These are phyloP conservation scores for Matsumyia berberina DNA, from an alignment of 2,888 invertebrate species.

Conservation along the genomic window DNA sequence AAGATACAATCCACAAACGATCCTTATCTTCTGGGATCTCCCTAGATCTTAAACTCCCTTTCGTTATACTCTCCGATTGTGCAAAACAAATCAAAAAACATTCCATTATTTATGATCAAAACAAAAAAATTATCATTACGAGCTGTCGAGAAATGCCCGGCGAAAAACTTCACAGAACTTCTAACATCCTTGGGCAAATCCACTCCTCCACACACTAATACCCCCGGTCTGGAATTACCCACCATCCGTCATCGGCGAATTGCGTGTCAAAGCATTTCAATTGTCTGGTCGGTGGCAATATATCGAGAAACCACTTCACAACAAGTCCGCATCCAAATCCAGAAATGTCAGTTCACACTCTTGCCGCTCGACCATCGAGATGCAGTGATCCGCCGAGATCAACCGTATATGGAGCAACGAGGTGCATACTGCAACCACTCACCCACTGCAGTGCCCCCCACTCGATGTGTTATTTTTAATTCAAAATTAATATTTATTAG, in stretches of 20 bases:
- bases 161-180: constrained; percentile 28
- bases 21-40: constrained; percentile 1
- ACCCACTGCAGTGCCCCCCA: constrained; percentile 52
- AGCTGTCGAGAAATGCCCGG: constrained; percentile 47
- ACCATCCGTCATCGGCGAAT: constrained; percentile 58
- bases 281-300: constrained; percentile 20
- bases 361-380: constrained; percentile 4
- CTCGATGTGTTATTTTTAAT: constrained; percentile 11
- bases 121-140: constrained; percentile 33
- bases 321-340: constrained; percentile 63
- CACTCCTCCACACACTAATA: constrained; percentile 60
- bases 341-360: constrained; percentile 54
- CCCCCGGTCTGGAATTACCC: constrained; percentile 60
- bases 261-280: constrained; percentile 56
- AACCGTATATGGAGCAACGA: constrained; percentile 52
- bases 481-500: constrained; percentile 69
- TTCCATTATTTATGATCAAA: constrained; percentile 14
- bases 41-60: constrained; percentile 2
- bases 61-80: neutral
- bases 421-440: constrained; percentile 60
- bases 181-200: constrained; percentile 69
- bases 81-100: neutral
- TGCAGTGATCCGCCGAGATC: constrained; percentile 12
- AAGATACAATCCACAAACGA: neutral
- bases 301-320: constrained; percentile 57